phyloP scores from a whole-genome alignment of 2,888 invertebrate species.

The Limnephilus rhombicus region DNA sequence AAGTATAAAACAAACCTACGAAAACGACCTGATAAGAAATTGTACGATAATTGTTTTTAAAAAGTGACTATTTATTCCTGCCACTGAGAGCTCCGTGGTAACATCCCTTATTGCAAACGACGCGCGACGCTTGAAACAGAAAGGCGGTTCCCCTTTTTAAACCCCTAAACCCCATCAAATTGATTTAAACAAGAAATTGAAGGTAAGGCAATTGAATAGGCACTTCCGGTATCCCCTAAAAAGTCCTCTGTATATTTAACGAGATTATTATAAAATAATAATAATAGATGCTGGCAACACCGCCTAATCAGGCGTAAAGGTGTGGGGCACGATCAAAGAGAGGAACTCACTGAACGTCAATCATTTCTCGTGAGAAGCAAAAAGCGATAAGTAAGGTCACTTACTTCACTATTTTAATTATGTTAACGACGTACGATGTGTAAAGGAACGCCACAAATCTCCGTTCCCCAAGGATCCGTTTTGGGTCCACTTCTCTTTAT shows the following conservation, averaged over 20 bases:
- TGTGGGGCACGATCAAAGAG: neutral
- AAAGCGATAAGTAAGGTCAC: neutral
- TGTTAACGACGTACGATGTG: neutral
- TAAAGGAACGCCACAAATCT: neutral
- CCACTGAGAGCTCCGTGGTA: neutral
- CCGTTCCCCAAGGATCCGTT: neutral
- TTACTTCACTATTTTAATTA: too few relatives aligned
- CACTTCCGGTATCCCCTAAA: neutral
- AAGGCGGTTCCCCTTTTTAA: neutral
- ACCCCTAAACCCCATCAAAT: neutral
- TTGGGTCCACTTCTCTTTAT: too few relatives aligned
- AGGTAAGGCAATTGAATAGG: neutral
- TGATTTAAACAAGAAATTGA: neutral
- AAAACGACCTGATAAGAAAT: neutral
- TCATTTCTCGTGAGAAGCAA: neutral
- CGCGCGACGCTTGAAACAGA: neutral
- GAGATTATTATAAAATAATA: neutral
- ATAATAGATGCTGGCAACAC: slow-evolving; percentile 3
- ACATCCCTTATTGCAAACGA: neutral
- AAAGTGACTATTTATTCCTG: neutral
- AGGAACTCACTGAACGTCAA: neutral
- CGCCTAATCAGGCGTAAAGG: neutral
- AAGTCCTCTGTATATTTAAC: neutral
- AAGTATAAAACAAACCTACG: neutral
- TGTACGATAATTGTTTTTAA: neutral